A percentile compares a stretch with the other conserved stretches of the same genome.
phyloP scores from a whole-genome alignment of 2,113 vertebrate genomes.

The Epinephelus cyanopodus region DNA sequence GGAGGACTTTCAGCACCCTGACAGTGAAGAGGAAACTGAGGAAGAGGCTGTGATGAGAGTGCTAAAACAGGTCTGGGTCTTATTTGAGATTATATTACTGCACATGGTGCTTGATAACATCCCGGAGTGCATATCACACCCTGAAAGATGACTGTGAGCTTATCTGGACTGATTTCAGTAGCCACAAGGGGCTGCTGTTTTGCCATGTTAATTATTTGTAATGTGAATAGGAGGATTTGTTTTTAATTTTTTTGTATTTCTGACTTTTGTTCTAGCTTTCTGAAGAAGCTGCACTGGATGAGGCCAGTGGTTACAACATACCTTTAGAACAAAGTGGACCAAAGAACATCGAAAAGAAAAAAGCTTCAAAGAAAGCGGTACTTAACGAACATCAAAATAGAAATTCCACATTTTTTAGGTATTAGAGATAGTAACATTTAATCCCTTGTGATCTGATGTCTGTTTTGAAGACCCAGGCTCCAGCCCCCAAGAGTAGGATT shows the following conservation, averaged over 20 bases:
- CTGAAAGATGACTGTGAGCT: background rate
- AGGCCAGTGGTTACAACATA: conserved; percentile 95
- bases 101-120: background rate
- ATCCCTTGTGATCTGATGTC: background rate
- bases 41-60: conserved; percentile 90
- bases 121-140: background rate
- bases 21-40: conserved; percentile 95
- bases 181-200: conserved; percentile 75
- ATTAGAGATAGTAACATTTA: background rate
- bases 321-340: conserved; percentile 84
- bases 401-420: background rate
- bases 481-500: conserved; percentile 57
- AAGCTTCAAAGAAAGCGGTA: conserved; percentile 70
- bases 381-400: background rate
- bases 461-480: conserved; percentile 43
- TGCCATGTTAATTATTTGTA: conserved; percentile 42
- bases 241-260: conserved; percentile 4
- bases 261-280: conserved; percentile 85
- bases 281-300: conserved; percentile 92
- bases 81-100: background rate
- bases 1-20: conserved; percentile 86
- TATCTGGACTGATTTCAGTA: background rate
- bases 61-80: conserved; percentile 87
- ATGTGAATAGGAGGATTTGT: background rate
- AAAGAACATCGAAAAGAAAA: conserved; percentile 73